Percentiles rank a stretch among this genome's conserved stretches.
Conservation (phyloP, 2,113 vertebrate species). For the Prietella phreatophila region DNA sequence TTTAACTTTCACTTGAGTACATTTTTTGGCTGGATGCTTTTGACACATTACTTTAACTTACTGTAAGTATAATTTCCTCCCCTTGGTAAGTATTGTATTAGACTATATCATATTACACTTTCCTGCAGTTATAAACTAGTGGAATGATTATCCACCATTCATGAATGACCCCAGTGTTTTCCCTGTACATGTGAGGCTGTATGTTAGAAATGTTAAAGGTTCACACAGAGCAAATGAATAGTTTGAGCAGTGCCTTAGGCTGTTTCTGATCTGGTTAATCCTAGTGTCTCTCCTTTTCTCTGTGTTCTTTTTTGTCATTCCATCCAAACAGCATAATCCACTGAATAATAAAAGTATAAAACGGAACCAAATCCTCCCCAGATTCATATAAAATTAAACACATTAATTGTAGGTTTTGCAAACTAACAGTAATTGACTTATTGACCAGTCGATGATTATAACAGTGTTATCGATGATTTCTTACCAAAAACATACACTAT, state of each 20-base stretch:
- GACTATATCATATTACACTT: background rate
- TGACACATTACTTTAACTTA: background rate
- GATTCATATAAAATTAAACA: background rate
- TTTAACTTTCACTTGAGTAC: no score
- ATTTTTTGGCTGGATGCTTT: no score
- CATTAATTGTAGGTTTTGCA: background rate
- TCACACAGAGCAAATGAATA: background rate
- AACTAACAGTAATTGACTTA: background rate
- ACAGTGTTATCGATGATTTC: background rate
- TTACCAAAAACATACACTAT: background rate
- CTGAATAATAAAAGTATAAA: background rate
- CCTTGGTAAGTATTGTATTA: background rate
- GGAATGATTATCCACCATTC: background rate
- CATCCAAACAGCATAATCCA: background rate
- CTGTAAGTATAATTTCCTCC: background rate
- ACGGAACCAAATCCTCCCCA: background rate
- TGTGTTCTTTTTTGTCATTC: background rate
- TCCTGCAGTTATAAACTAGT: background rate
- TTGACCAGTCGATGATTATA: background rate
- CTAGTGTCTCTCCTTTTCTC: background rate
- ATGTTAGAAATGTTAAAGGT: slow-evolving; percentile 31
- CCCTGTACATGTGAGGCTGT: background rate
- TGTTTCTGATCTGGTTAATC: background rate
- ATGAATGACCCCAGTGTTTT: background rate
- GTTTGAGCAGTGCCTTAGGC: slow-evolving; percentile 20